Base-by-base conservation (phyloP, 2,113 vertebrate species). In the Promerops cafer region DNA sequence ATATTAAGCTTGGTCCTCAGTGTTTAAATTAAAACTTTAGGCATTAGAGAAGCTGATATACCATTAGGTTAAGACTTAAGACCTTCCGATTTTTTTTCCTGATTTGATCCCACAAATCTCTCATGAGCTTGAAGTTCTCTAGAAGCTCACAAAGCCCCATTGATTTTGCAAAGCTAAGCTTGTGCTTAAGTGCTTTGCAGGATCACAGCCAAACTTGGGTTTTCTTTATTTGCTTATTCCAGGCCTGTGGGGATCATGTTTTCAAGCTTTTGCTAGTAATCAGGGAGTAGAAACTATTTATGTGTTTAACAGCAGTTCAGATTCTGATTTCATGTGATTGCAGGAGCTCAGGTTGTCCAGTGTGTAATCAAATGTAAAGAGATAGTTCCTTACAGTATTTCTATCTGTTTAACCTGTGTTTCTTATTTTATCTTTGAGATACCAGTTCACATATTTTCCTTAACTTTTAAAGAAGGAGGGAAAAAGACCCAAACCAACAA, bases 21-120 rank as follows among this genome's bases (percentile, higher is more conserved):
- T 5, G 5, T 94, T 93, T 92, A 94, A 88, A 78, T 89, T 77
- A 81, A 84, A 87, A 93, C 64, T 68, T 56, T 23, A 33, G 56
- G 70, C 65, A 64, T 82, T 59, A 26, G 49, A 60, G 40, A 39
- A 77, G 52, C 66, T 83, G 82, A 85, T 84, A 89, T 84, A 81
- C 69, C 69, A 60, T 78, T 92, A 94, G 69, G 81, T 82, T 83
- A 78, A 82, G 71, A 68, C 68, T 90, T 95, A 89, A 78, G 77
- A 78, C 44, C 77, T 77, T 70, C 49, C 49, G 90, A 11, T 35
- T 42, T 59, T 60, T 90, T 89, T 68, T 22, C 42, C 65, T 40
- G 10, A 56, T 87, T 52, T 82, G 84, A 94, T 96, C 84, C 65
- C n/a, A 82, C 90, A 96, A 84, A 84, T 94, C 89, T 96, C 90